Base-by-base conservation (phyloP, 2,888 invertebrate species). In the Amphipyra tragopoginis region DNA sequence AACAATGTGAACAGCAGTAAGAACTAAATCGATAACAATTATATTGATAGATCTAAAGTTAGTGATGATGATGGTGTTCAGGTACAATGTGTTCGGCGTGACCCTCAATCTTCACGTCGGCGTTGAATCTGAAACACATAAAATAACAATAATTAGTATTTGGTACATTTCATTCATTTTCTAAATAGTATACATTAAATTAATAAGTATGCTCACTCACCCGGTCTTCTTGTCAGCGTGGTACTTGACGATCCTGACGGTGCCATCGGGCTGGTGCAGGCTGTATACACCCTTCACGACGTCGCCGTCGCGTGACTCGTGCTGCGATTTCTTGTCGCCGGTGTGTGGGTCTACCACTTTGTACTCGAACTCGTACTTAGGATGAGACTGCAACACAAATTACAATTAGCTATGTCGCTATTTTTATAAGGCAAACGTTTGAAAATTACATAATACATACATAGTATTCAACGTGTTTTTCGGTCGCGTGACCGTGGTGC, bases 241-340 rank as follows among this genome's bases (percentile, higher is more conserved):
- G 82, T 95, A 95, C 73, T 92, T 87, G 13, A 95, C 95, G 36
- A 90, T 91, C 73, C 95, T 88, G 61, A 93, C 69, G 72, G 93
- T 69, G 45, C 81, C 81, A 43, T 91, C 93, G 38, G 93, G 91
- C 76, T 95, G 93, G 71, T 93, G 90, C 56, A 95, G 83, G 56
- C 90, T 92, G 85, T 96, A 96, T 77, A 95, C 93, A 34, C 96
- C 96, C 82, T 94, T 92, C 60, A 96, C 96, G 42, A 90, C 90
- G 77, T 96, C 93, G 0, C 96, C 96, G 85, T 95, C 93, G 47
- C 92, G 89, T 57, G 88, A 81, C 83, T 95, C 95, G 57, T 90
- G 86, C 81, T 95, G 95, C 70, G 87, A 90, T 82, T 95, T 95
- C 75, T 91, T 87, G 86, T 95, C 95, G 5, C 93, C 95, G 38